A percentile compares a stretch with the other conserved stretches of the same genome.
Conservation (phyloP, 2,113 vertebrate species). For the Perca schrenkii region DNA sequence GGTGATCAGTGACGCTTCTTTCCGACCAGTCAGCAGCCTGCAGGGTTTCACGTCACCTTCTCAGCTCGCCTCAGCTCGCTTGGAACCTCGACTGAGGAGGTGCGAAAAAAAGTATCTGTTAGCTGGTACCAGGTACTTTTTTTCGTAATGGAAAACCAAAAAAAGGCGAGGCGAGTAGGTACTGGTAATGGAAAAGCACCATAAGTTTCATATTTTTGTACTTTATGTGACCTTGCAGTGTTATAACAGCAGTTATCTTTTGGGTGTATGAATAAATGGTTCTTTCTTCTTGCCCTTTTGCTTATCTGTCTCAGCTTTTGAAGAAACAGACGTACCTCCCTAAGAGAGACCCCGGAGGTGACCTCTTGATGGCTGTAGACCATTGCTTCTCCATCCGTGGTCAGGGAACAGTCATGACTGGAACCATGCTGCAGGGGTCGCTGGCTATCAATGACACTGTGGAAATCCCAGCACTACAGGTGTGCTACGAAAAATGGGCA, state of each 20-base stretch:
- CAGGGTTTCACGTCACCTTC: too few species aligned
- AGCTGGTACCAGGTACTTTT: too few species aligned
- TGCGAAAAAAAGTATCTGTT: too few species aligned
- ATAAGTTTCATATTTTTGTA: constrained; percentile 4
- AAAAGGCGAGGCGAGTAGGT: too few species aligned
- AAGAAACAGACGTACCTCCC: constrained; percentile 93
- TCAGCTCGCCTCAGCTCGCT: too few species aligned
- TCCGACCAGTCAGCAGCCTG: too few species aligned
- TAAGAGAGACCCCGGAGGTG: constrained; percentile 89
- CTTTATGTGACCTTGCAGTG: constrained; percentile 16
- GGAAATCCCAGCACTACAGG: constrained; percentile 97
- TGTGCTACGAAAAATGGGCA: constrained; percentile 60
- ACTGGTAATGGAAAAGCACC: too few species aligned
- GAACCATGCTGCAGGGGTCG: constrained; percentile 95
- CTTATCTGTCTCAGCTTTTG: constrained; percentile 86
- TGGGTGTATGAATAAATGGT: not conserved
- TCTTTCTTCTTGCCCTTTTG: not conserved
- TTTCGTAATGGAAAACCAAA: too few species aligned
- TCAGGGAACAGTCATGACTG: constrained; percentile 98
- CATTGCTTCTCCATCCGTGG: constrained; percentile 99
- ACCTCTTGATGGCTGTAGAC: constrained; percentile 96
- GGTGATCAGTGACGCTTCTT: too few species aligned
- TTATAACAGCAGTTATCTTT: constrained; percentile 18
- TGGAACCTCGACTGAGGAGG: too few species aligned
- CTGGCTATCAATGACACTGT: constrained; percentile 92